Base-by-base conservation (phyloP, 2,113 vertebrate genomes). In the Cyanistes caeruleus region DNA sequence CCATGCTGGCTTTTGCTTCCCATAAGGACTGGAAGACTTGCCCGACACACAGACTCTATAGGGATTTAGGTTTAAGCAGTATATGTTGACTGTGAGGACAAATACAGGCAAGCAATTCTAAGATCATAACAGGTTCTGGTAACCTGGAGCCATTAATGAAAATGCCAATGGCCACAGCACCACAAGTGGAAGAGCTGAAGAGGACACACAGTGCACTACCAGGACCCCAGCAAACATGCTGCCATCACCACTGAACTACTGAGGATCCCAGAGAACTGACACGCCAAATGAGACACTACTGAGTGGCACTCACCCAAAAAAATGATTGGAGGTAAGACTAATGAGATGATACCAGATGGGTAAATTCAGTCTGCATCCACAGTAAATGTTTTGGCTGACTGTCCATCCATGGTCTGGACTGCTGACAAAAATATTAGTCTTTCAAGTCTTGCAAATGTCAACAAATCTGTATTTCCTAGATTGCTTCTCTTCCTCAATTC, bases 221-320 rank as follows among this genome's bases (percentile, higher is more conserved):
- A 74, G 68, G 48, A 73, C 23, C 25, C 20, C n/a, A 81, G 51
- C 31, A 72, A 56, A 8, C 3, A 18, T 1, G 0, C 2, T 67
- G 18, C 24, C 25, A 62, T 60, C 60, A 62, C 20, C 37, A 16
- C 41, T 35, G 55, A 83, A 31, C 21, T 58, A 3, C 65, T 19
- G 27, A 72, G 43, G 19, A 21, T 6, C 12, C 11, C 31, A 33
- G n/a, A 43, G 14, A 69, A 28, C 8, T 0, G 0, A 13, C 2
- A 2, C 28, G 84, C 44, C 14, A 70, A 53, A 39, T 6, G 51
- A 59, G 52, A 72, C 49, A 16, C 13, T 56, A 33, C 46, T 7
- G 27, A 18, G 18, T 8, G 56, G 23, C 62, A 41, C 13, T 43
- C 27, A 31, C 12, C 27, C 52, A 58, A 41, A 53, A 79, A 82